Evolutionary conservation across 2,113 vertebrate species (phyloP).

Genomic region (Protobothrops flavoviridis): DNA sequence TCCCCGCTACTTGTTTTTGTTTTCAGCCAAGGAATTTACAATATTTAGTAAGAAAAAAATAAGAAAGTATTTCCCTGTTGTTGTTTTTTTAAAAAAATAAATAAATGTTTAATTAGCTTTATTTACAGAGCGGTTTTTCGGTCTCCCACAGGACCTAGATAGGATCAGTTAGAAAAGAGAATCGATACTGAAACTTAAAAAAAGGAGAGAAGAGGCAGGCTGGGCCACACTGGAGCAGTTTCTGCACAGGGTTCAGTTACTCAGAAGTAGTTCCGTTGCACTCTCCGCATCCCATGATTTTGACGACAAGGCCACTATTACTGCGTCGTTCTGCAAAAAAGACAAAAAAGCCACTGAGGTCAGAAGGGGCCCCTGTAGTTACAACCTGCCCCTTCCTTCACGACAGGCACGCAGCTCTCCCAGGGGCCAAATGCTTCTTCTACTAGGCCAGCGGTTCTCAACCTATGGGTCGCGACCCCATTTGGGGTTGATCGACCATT

Average conservation of each 20-base stretch:
- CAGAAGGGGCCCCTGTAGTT: neutral
- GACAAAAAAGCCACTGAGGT: constrained; percentile 43
- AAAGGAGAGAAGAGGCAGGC: constrained; percentile 80
- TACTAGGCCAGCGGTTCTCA: no score
- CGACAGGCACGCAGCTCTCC: no score
- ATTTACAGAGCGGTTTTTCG: constrained; percentile 90
- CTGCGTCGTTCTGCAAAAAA: constrained; percentile 90
- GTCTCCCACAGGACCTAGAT: constrained; percentile 83
- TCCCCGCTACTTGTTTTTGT: constrained; percentile 34
- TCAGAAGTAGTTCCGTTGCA: constrained; percentile 96
- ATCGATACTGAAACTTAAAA: constrained; percentile 87
- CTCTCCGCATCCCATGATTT: constrained; percentile 99
- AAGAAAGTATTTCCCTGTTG: constrained; percentile 82
- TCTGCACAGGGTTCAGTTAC: constrained; percentile 85
- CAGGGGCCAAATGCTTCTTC: no score
- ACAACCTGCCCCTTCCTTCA: no score
- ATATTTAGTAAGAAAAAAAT: constrained; percentile 81
- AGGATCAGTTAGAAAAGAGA: constrained; percentile 82
- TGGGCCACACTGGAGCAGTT: constrained; percentile 71
- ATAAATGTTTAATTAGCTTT: constrained; percentile 95
- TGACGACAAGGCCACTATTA: constrained; percentile 99
- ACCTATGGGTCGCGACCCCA: no score
- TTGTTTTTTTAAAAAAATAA: constrained; percentile 65
- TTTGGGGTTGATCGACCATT: no score
- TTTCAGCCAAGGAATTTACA: constrained; percentile 85